Percentiles rank a stretch among this genome's conserved stretches.
Evolutionary conservation across 1,140 invertebrate species (phyloP).

Genomic region (Yoshiicerus persimilis): DNA sequence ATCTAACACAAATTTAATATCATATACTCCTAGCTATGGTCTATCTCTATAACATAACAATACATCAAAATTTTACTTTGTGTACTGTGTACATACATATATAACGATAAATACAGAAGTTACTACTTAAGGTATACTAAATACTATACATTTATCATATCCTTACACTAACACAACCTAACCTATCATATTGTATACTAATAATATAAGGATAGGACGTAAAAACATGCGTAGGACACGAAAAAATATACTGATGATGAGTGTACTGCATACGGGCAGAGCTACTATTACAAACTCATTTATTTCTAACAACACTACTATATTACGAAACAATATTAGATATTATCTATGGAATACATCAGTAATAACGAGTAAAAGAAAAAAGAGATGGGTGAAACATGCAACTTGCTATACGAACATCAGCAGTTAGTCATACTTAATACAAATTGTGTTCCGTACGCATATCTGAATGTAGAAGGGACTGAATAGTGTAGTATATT

Average conservation of each 20-base stretch:
- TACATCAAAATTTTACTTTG: neutral
- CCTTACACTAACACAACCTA: neutral
- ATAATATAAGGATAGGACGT: neutral
- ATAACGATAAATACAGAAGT: neutral
- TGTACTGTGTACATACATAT: too few relatives aligned
- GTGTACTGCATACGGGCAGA: neutral
- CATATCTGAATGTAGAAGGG: neutral
- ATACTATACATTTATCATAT: neutral
- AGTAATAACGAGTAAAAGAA: too few relatives aligned
- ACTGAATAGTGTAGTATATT: neutral
- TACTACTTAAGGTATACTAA: neutral
- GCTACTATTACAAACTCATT: neutral
- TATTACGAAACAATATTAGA: neutral
- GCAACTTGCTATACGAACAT: too few relatives aligned
- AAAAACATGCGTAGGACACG: neutral
- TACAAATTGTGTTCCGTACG: too few relatives aligned
- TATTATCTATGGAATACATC: neutral
- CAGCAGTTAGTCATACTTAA: too few relatives aligned
- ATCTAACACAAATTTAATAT: neutral
- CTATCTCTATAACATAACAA: neutral
- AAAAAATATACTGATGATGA: neutral
- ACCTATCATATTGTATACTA: neutral
- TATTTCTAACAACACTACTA: neutral
- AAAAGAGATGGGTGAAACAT: too few relatives aligned
- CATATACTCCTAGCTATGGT: neutral